Evolutionary conservation across 64 coral and sea anemone species (phyloP), one percentile per base, ranked within the genome.

Genomic region (Pachyseris speciosa): DNA sequence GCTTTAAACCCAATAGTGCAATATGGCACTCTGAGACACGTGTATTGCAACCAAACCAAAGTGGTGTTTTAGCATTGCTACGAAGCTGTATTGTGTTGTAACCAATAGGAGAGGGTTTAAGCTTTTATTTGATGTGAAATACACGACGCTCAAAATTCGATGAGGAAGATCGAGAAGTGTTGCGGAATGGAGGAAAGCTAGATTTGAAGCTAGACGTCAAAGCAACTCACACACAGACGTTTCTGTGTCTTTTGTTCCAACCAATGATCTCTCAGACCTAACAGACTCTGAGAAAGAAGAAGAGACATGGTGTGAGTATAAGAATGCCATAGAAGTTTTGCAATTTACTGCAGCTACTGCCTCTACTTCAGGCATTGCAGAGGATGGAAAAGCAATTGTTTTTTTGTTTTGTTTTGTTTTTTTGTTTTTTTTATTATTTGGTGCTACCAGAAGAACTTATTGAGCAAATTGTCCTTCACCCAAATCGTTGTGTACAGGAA

Each of bases 391-490:
- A 7, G 87, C 72, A 7, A 33, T 74, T 44, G 80, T 75, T n/a
- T 92, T 92, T 36, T 59, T 85, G n/a, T n/a, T n/a, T n/a, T n/a
- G n/a, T n/a, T n/a, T n/a, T n/a, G n/a, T n/a, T n/a, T n/a, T n/a
- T n/a, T n/a, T n/a, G n/a, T n/a, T n/a, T n/a, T n/a, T n/a, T n/a
- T n/a, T n/a, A n/a, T 74, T 74, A 74, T 43, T 85, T 92, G 33
- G 41, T 92, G 48, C 74, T 92, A 32, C 67, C 67, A 57, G 90
- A 92, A 49, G 67, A 92, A n/a, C n/a, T n/a, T n/a, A n/a, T n/a
- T n/a, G n/a, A n/a, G n/a, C n/a, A n/a, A n/a, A n/a, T n/a, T n/a
- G n/a, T n/a, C n/a, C n/a, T n/a, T n/a, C n/a, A n/a, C n/a, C n/a
- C n/a, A n/a, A 13, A 59, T 90, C 17, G 87, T 80, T 45, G 10